Evolutionary conservation across 2,797 vertebrate genomes (phyloP), one percentile per base, ranked within the genome.

Genomic region (Etheostoma perlongum): DNA sequence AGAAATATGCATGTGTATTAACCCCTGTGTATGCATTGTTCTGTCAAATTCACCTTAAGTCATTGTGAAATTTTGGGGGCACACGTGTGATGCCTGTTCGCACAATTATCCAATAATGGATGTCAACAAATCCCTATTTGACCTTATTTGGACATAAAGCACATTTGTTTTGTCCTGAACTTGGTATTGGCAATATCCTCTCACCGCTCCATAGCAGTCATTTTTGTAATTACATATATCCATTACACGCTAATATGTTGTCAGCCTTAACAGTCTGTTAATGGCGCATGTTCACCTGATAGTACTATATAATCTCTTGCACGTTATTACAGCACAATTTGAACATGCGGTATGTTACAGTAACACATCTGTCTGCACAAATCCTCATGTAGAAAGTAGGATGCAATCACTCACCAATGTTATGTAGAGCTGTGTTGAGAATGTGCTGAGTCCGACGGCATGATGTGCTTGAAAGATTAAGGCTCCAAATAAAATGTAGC

Each of bases 401-500:
- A 51, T 59, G 51, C 70, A 72, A 71, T 63, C 73, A 58, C 72
- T 18, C 40, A 25, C 44, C 33, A 83, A 67, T 25, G 63, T 55
- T 74, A 59, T 72, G 67, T 59, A 64, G n/a, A 74, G 76, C 62
- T 61, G 47, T 68, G 80, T 53, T 75, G 67, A 76, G 66, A 68
- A 71, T 85, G 63, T 80, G 54, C 67, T 72, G 60, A 76, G 63
- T 67, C 52, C 11, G 21, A 82, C 67, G 77, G 76, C 42, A 8
- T 70, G 77, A 90, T 88, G 73, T 85, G 76, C 78, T 84, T 55
- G 51, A 71, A 82, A 91, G 87, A 91, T 89, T 87, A 87, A 74
- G 70, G 48, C 73, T 79, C 77, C 70, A 82, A 91, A 92, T 87
- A 86, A 88, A 88, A 87, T 83, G 81, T 82, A 33, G 74, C 89